These are phyloP conservation scores for Podarcis siculus DNA, from an alignment of 2,797 vertebrate genomes.

Conservation along the genomic window DNA sequence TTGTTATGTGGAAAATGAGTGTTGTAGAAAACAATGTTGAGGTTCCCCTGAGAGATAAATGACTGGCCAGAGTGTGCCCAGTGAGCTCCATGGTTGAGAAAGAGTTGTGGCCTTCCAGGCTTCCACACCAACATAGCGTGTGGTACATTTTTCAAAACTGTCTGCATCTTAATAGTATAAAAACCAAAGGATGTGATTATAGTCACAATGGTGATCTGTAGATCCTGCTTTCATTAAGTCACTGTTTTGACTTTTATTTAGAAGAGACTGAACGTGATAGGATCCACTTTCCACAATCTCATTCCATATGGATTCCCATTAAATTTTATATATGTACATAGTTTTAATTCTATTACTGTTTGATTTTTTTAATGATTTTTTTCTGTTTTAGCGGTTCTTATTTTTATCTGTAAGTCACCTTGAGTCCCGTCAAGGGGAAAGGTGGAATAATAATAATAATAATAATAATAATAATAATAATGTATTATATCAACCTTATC, in stretches of 20 bases:
- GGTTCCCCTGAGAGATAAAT: background rate
- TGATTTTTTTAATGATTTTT: no score
- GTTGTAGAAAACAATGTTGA: background rate
- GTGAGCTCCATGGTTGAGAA: background rate
- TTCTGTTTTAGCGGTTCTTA: no score
- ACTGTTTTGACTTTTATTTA: background rate
- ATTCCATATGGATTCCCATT: background rate
- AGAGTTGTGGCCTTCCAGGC: background rate
- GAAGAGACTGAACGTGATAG: background rate
- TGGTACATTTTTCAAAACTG: background rate
- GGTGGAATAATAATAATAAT: no score
- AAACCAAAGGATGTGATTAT: background rate
- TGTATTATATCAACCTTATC: background rate
- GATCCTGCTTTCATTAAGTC: background rate
- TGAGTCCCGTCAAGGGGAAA: no score
- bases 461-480: no score
- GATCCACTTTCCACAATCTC: background rate
- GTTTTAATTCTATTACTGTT: no score
- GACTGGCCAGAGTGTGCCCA: background rate
- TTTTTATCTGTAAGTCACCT: no score
- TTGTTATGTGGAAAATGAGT: background rate
- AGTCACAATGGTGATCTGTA: accelerated
- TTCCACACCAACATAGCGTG: background rate
- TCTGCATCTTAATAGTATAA: background rate
- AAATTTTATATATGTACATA: background rate